Percentiles rank a stretch among this genome's conserved stretches.
These are phyloP conservation scores for Pygoscelis adeliae DNA, from an alignment of 2,113 vertebrate genomes.

Conservation along the genomic window DNA sequence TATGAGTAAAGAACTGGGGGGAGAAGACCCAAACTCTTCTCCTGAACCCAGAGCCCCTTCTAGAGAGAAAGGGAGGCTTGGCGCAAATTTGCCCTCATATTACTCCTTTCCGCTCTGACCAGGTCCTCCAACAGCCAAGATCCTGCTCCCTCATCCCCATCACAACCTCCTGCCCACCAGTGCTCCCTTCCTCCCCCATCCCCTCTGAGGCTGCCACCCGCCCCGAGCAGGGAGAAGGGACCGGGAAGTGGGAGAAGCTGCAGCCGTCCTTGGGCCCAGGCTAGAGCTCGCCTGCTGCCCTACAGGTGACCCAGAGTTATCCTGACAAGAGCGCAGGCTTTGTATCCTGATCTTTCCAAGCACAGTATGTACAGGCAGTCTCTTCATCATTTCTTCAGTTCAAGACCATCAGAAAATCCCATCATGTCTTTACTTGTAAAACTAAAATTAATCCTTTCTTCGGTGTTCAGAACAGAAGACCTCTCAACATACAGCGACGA, in stretches of 20 bases:
- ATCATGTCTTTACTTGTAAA: not conserved
- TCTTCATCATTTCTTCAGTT: not conserved
- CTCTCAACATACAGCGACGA: not conserved
- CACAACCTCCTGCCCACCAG: not conserved
- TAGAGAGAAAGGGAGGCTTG: not conserved
- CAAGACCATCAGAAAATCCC: not conserved
- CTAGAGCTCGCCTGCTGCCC: not conserved
- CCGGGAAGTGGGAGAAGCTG: not conserved
- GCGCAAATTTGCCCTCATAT: not conserved
- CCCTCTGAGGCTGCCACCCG: not conserved
- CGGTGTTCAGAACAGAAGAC: not conserved
- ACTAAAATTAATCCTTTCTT: not conserved
- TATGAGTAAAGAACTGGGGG: not conserved
- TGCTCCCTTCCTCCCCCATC: not conserved
- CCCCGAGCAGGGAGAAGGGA: not conserved
- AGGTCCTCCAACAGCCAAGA: not conserved
- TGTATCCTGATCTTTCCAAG: not conserved
- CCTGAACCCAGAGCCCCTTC: not conserved
- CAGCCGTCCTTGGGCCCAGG: not conserved
- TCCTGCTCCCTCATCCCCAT: not conserved
- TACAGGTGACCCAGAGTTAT: not conserved
- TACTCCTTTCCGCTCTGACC: not conserved
- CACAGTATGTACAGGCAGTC: rapidly evolving
- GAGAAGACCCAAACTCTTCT: not conserved
- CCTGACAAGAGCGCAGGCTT: not conserved